These are phyloP conservation scores for Pteromalus puparum DNA, from an alignment of 1,140 invertebrate genomes.

Conservation along the genomic window DNA sequence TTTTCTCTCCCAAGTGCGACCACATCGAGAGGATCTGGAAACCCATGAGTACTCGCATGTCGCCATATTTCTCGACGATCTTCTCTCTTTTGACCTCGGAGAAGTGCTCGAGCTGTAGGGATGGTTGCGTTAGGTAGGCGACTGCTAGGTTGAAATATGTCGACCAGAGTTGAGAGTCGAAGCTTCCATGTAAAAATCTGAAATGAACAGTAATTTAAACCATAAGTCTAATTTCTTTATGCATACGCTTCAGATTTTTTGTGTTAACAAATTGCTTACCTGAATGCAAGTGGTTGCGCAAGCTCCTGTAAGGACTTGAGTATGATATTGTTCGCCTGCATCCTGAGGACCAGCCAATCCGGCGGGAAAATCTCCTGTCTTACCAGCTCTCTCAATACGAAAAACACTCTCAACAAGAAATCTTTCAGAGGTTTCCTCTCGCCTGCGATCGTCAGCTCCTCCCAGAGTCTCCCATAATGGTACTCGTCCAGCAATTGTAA, in stretches of 20 bases:
- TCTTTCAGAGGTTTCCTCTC: slow-evolving; percentile 89
- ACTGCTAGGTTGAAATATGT: slow-evolving; percentile 93
- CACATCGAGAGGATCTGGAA: slow-evolving; percentile 96
- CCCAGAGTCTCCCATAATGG: slow-evolving; percentile 92
- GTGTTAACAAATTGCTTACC: slow-evolving; percentile 39
- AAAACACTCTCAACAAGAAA: slow-evolving; percentile 91
- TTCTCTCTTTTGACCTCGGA: slow-evolving; percentile 86
- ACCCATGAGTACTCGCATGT: slow-evolving; percentile 95
- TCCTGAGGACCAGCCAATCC: slow-evolving; percentile 95
- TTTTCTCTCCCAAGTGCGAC: slow-evolving; percentile 90
- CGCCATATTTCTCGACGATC: slow-evolving; percentile 88
- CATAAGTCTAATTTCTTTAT: neutral
- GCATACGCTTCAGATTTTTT: neutral
- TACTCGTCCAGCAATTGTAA: slow-evolving; percentile 90
- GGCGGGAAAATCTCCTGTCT: slow-evolving; percentile 89
- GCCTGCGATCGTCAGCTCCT: slow-evolving; percentile 81
- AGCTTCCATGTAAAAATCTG: slow-evolving; percentile 84
- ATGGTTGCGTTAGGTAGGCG: slow-evolving; percentile 90
- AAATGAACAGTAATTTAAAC: neutral
- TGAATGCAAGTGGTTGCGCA: slow-evolving; percentile 87
- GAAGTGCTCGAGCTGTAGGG: slow-evolving; percentile 90
- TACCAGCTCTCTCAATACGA: slow-evolving; percentile 91
- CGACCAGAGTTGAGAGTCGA: slow-evolving; percentile 87
- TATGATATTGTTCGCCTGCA: slow-evolving; percentile 93
- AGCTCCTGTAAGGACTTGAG: slow-evolving; percentile 90